phyloP scores from a whole-genome alignment of 2,797 vertebrate genomes.

The Coregonus suidteri region DNA sequence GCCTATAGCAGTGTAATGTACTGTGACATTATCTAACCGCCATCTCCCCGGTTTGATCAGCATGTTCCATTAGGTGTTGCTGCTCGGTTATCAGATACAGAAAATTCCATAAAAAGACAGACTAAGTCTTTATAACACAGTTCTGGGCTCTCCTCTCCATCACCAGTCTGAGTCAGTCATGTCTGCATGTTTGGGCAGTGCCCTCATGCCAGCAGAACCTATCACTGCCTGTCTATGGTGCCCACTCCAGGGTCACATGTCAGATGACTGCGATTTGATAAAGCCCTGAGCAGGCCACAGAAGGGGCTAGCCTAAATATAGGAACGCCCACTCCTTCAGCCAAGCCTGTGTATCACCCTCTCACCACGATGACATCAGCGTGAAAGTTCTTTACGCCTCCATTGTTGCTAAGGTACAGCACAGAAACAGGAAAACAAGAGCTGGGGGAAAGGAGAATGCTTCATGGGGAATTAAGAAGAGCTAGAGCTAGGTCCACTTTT shows the following conservation, averaged over 20 bases:
- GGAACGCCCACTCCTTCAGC: slow-evolving; percentile 36
- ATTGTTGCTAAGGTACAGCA: slow-evolving; percentile 63
- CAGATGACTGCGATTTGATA: slow-evolving; percentile 40
- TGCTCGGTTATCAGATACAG: too few species aligned
- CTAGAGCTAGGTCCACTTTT: slow-evolving; percentile 8
- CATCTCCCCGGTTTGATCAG: slow-evolving; percentile 5
- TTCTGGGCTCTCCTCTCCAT: neutral
- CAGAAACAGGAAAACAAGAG: slow-evolving; percentile 59
- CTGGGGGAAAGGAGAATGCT: slow-evolving; percentile 5
- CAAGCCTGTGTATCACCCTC: slow-evolving; percentile 23
- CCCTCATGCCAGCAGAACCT: slow-evolving; percentile 34
- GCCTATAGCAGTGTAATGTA: neutral
- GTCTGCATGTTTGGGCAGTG: slow-evolving; percentile 27
- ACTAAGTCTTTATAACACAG: neutral
- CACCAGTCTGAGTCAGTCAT: neutral
- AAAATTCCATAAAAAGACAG: too few species aligned
- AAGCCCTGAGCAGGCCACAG: slow-evolving; percentile 29
- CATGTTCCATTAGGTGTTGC: slow-evolving; percentile 29
- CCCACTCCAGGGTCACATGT: neutral
- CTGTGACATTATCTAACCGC: slow-evolving; percentile 17
- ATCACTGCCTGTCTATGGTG: slow-evolving; percentile 31
- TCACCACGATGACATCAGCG: slow-evolving; percentile 62
- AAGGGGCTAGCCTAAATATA: slow-evolving; percentile 63
- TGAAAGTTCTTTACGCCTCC: slow-evolving; percentile 45
- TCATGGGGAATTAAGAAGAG: slow-evolving; percentile 24